Evolutionary conservation across 2,797 vertebrate genomes (phyloP), one percentile per base, ranked within the genome.

Genomic region (Thalassophryne amazonica): DNA sequence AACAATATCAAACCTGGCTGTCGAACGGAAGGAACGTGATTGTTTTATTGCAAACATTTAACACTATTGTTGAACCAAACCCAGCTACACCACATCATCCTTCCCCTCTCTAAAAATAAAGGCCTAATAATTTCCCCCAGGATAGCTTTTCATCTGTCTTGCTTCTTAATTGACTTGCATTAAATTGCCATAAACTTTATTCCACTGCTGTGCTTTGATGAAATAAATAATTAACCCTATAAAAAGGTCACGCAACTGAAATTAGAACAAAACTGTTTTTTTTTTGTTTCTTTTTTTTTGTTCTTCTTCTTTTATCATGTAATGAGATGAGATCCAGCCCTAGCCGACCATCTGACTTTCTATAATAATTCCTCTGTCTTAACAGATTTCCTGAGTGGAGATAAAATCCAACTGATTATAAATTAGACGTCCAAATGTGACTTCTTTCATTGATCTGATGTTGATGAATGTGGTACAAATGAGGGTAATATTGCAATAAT

Each of bases 191-290:
- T 78, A 84, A 83, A 86, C 78, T 89, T 84, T 86, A 86, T 86
- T 83, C 76, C 65, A 60, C 73, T 54, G 57, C 80, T 77, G 76
- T 69, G 78, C 78, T 66, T 62, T 53, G 24, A 77, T 77, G 74
- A 86, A 85, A 84, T 88, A 85, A 85, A 88, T 86, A 84, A 87
- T 88, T 89, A 88, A 87, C 86, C 84, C 71, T 52, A 64, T 62
- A 78, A 83, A 85, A 85, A 84, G 86, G 86, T 85, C 82, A 85
- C 68, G 72, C 69, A 73, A 76, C 55, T 63, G 67, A 78, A 88
- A 86, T 87, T 83, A 84, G 76, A 79, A 73, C 70, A n/a, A n/a
- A n/a, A n/a, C n/a, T n/a, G n/a, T n/a, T n/a, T n/a, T n/a, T n/a
- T n/a, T n/a, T n/a, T n/a, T n/a, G n/a, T n/a, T 64, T 57, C 9